phyloP scores from a whole-genome alignment of 2,888 invertebrate genomes.

The Ptilodon capucinus region DNA sequence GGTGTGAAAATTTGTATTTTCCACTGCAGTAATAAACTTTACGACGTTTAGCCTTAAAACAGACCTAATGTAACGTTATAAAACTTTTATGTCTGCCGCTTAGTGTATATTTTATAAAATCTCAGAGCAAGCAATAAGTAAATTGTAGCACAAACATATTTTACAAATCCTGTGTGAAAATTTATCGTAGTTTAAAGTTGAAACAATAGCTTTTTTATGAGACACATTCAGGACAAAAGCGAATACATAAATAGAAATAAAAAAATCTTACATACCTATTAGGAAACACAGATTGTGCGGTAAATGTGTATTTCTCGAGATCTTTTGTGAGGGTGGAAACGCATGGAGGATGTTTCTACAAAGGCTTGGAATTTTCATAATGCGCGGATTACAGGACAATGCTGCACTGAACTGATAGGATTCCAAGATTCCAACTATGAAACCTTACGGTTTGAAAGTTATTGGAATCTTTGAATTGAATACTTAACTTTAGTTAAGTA shows the following conservation, averaged over 20 bases:
- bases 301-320: background rate
- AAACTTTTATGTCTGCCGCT: slow-evolving; percentile 9
- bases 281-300: background rate
- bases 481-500: background rate
- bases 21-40: slow-evolving; percentile 11
- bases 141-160: background rate
- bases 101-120: slow-evolving; percentile 10
- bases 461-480: slow-evolving; percentile 4
- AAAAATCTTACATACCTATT: too few species aligned
- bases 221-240: too few species aligned
- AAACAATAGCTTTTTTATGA: too few species aligned
- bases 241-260: too few species aligned
- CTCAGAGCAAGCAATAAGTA: slow-evolving; percentile 1
- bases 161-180: background rate
- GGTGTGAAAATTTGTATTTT: slow-evolving; percentile 4
- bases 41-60: slow-evolving; percentile 10
- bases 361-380: slow-evolving; percentile 33
- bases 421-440: slow-evolving; percentile 24
- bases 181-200: background rate
- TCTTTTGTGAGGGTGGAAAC: background rate
- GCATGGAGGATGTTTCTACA: slow-evolving; percentile 3
- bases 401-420: slow-evolving; percentile 24
- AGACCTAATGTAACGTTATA: slow-evolving; percentile 10
- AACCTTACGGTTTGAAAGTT: slow-evolving; percentile 11
- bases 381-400: slow-evolving; percentile 17